Evolutionary conservation across 1,140 invertebrate genomes (phyloP), one percentile per base, ranked within the genome.

Genomic region (Trachymyrmex septentrionalis): DNA sequence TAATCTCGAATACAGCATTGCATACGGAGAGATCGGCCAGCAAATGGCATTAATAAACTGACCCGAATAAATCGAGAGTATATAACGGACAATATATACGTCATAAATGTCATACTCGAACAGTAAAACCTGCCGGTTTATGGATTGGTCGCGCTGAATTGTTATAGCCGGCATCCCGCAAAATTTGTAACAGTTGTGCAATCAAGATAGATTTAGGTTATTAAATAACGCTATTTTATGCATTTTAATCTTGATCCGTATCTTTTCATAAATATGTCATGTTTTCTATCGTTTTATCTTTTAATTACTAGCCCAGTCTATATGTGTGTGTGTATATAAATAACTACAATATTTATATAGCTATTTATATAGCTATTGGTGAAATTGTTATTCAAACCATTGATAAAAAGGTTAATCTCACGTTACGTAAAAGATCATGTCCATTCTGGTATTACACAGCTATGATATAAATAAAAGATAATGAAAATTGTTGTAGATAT

Each of bases 11-110:
- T 76, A 61, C 21, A 34, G 34, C 34, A 38, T 24, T 34, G 44
- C 34, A 72, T 72, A 82, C 64, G 21, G 30, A 38, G 48, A 16
- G 21, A 38, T 38, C 19, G 50, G 7, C 5, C 53, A 55, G 71
- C 53, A 82, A 82, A 82, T 59, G 12, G 67, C 53, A 59, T 82
- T 82, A 82, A 72, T 82, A 82, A 82, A 73, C 69, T 73, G 67
- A 72, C 67, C 80, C 38, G 24, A 82, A 82, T 82, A 82, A 82
- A 82, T 82, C 55, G 80, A 72, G 66, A 71, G 67, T 30, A 21
- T 59, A 38, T 72, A 72, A 81, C 78, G n/a, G 34, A 72, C 34
- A 71, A 24, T 48, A 72, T 59, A 72, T 59, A 48, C 24, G 67
- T 73, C 80, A 59, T 73, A 73, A 73, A 73, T 38, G 80, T 72